Evolutionary conservation across 2,888 invertebrate species (phyloP), one percentile per base, ranked within the genome.

Genomic region (Archaeoteleia sp.): DNA sequence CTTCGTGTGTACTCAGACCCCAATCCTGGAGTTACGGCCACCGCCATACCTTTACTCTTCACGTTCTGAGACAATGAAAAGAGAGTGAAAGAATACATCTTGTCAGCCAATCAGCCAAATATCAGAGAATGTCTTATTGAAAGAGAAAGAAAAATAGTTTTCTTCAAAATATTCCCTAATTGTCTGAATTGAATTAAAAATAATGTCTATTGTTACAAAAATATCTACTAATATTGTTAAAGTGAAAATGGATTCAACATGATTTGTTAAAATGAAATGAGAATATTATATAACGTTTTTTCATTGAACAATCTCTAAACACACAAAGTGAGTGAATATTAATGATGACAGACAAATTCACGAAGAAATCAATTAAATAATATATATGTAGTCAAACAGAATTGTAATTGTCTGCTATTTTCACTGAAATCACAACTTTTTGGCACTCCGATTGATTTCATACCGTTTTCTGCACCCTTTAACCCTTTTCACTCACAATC

Each of bases 1-100:
- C 75, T 76, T 74, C 75, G 48, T 77, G 73, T 77, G 75, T 79
- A 77, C 77, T 76, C 77, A 75, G 75, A 75, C 76, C 73, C 75
- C 73, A 70, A 74, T 72, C 71, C 71, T 62, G 69, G 58, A 72
- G 58, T 67, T 54, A 65, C 74, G 66, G 67, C 72, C 66, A 73
- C 62, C 54, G 43, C 46, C 60, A 29, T 53, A 61, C 61, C 43
- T 66, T 49, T n/a, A 40, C 25, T 60, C 54, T 45, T 58, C 70
- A 66, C 65, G 57, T 67, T 69, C 65, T 54, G 69, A 72, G 67
- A 72, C 66, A 68, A 66, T 61, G 58, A 65, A 45, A 66, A 67
- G 53, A 49, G 40, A 66, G 72, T 70, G 62, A 71, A 72, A 75
- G 71, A 76, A 75, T 77, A 74, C 70, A 58, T 66, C 60, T 46